These are phyloP conservation scores for Ailurus styani DNA, from an alignment of 2,113 vertebrate genomes.

Conservation along the genomic window DNA sequence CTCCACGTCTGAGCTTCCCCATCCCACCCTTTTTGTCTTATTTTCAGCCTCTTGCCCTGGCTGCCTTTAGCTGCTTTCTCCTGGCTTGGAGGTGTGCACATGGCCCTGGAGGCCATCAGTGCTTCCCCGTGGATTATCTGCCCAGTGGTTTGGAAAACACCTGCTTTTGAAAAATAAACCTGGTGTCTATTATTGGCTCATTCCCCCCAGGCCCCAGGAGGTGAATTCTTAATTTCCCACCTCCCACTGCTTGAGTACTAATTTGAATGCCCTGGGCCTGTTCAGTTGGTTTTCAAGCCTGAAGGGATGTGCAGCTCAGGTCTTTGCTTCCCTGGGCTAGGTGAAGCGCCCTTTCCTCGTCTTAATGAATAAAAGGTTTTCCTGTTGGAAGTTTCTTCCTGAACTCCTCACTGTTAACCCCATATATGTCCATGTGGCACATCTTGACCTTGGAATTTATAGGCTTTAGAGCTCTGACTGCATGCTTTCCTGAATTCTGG, in stretches of 20 bases:
- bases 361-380: not conserved
- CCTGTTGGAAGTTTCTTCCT: not conserved
- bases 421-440: not conserved
- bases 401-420: not conserved
- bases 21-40: not conserved
- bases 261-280: not conserved
- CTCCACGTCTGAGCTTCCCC: not conserved
- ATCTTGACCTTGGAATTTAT: not conserved
- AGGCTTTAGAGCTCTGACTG: not conserved
- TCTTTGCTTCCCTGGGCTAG: not conserved
- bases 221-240: not conserved
- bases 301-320: not conserved
- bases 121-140: not conserved
- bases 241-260: not conserved
- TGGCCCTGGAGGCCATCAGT: not conserved
- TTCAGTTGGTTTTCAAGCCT: not conserved
- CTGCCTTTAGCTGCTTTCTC: not conserved
- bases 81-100: not conserved
- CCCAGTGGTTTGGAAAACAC: not conserved
- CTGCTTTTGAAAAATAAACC: not conserved
- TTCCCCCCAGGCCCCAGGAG: not conserved
- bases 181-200: not conserved
- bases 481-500: not conserved
- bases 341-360: not conserved
- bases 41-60: not conserved